Conservation (phyloP, 2,113 vertebrate species). For the Rhabdornis inornatus region DNA sequence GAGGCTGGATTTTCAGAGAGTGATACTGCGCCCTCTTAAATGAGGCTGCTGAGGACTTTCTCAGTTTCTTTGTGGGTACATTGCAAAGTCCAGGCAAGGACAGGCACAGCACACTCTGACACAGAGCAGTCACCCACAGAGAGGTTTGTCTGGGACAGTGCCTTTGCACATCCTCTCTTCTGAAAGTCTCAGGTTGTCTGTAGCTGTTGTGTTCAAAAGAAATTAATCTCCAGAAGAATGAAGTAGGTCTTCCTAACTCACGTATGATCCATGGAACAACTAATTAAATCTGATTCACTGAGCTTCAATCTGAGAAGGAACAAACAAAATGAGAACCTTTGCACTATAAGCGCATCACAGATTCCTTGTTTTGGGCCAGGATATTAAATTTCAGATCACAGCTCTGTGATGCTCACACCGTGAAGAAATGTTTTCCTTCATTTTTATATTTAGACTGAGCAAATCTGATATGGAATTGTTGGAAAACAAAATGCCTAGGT, state of each 20-base stretch:
- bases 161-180: background rate
- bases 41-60: background rate
- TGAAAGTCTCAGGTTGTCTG: background rate
- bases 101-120: no score
- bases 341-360: background rate
- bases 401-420: background rate
- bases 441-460: background rate
- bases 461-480: background rate
- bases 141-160: background rate
- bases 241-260: background rate
- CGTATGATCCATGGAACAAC: background rate
- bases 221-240: background rate
- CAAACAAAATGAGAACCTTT: slow-evolving; percentile 6
- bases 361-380: background rate
- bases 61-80: rapidly evolving
- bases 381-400: slow-evolving; percentile 19
- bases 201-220: background rate
- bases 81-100: background rate
- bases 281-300: slow-evolving; percentile 15
- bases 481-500: background rate
- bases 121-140: background rate
- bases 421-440: background rate
- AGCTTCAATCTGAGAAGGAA: background rate
- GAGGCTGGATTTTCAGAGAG: background rate
- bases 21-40: background rate